Evolutionary conservation across 2,888 invertebrate genomes (phyloP), one percentile per base, ranked within the genome.

Genomic region (Acrobasis suavella): DNA sequence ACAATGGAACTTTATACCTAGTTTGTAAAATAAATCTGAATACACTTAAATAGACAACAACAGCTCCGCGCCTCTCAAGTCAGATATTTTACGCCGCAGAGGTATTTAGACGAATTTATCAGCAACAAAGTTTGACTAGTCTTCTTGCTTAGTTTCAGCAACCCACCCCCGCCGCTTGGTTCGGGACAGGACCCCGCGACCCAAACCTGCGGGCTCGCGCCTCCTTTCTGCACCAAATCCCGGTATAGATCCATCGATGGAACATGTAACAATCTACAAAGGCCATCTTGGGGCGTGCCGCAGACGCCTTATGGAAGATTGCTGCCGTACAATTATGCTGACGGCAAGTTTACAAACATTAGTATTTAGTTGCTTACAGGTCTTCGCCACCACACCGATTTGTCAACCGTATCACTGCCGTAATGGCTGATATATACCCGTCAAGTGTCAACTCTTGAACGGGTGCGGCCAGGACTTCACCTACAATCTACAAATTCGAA

Each of bases 251-350:
- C 96, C 0, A 94, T 96, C 67, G 99, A 99, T 82, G 99, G 99
- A 0, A 95, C 97, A 0, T 99, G 99, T 82, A 99, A 99, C 85
- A 99, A 99, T 85, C 86, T 96, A 58, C 91, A 94, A 65, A 94
- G 96, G 71, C 97, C 98, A 0, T 93, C 95, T 9, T 95, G 96
- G 94, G 99, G 99, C 14, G 93, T 94, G 60, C 95, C 97, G 0
- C 95, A 96, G 74, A 95, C 95, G 0, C 94, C 95, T 0, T 96
- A 96, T 68, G 94, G 93, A 51, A 90, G 96, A 69, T 82, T 96
- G 39, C 73, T 95, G 16, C 93, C 94, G 0, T 92, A 94, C 22
- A 94, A 94, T 68, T 96, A 96, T 80, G 94, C 92, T 59, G 96
- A 96, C 80, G 95, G 96, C 95, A 83, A 85, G 92, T 73, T 46